A percentile compares a stretch with the other conserved stretches of the same genome.
Evolutionary conservation across 2,888 invertebrate species (phyloP).

Genomic region (Drosophila robusta): DNA sequence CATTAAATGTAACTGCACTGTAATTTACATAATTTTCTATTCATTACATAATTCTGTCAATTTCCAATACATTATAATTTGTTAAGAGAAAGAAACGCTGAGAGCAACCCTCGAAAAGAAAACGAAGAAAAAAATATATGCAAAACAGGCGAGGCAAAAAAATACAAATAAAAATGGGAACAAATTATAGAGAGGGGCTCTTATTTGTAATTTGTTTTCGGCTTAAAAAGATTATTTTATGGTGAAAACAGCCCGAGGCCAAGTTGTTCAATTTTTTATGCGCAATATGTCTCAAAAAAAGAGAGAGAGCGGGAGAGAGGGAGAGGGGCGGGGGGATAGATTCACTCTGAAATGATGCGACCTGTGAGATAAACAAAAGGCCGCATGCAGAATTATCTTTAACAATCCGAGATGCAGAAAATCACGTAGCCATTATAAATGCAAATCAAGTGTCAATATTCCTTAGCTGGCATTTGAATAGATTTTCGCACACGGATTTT

Average conservation of each 20-base stretch:
- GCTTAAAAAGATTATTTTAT: slow-evolving; percentile 80
- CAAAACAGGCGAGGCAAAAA: slow-evolving; percentile 39
- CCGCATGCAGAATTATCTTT: slow-evolving; percentile 14
- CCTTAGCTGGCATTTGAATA: slow-evolving; percentile 56
- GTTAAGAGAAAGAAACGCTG: slow-evolving; percentile 59
- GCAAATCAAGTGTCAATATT: slow-evolving; percentile 78
- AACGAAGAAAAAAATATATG: slow-evolving; percentile 34
- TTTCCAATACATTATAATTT: slow-evolving; percentile 83
- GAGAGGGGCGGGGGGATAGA: neutral
- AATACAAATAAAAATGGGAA: slow-evolving; percentile 35
- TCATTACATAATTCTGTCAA: slow-evolving; percentile 84
- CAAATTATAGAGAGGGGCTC: slow-evolving; percentile 64
- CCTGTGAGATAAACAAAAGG: slow-evolving; percentile 25
- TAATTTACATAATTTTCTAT: slow-evolving; percentile 84
- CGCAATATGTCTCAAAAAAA: slow-evolving; percentile 77
- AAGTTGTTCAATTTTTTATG: slow-evolving; percentile 73
- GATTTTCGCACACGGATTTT: slow-evolving; percentile 65
- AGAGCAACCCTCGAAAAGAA: slow-evolving; percentile 49
- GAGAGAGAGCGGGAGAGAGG: neutral
- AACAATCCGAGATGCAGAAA: slow-evolving; percentile 18
- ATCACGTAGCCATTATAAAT: slow-evolving; percentile 80
- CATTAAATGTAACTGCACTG: slow-evolving; percentile 84
- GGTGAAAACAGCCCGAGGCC: slow-evolving; percentile 70
- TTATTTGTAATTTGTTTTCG: slow-evolving; percentile 74
- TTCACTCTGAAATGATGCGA: slow-evolving; percentile 6